Evolutionary conservation across 2,888 invertebrate species (phyloP).

Genomic region (Nephrotoma guestfalica): DNA sequence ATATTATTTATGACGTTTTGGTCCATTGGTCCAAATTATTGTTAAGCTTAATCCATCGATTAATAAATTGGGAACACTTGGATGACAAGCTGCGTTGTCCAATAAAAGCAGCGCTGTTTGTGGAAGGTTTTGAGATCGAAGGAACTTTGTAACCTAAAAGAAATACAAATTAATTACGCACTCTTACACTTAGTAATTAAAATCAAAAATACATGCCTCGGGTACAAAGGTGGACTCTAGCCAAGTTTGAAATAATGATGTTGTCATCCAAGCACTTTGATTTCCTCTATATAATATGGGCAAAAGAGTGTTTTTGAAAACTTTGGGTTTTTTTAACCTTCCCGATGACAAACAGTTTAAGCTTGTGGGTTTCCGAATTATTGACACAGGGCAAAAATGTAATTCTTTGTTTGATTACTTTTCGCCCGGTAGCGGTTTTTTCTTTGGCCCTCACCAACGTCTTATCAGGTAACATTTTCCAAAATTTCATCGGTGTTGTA

Average conservation of each 20-base stretch:
- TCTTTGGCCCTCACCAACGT: too few relatives aligned
- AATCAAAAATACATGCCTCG: slow-evolving; percentile 7
- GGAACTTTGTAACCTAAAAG: slow-evolving; percentile 4
- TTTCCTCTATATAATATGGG: slow-evolving; percentile 11
- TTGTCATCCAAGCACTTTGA: too few relatives aligned
- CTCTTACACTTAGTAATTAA: too few relatives aligned
- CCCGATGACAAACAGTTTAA: slow-evolving; percentile 13
- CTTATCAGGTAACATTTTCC: slow-evolving; percentile 11
- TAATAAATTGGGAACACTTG: not conserved
- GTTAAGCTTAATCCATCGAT: slow-evolving; percentile 8
- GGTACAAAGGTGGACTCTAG: slow-evolving; percentile 13
- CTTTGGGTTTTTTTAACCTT: slow-evolving; percentile 11
- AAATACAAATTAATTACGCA: not conserved
- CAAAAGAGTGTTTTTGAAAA: slow-evolving; percentile 10
- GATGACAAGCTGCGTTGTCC: slow-evolving; percentile 10
- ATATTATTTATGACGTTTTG: slow-evolving; percentile 10
- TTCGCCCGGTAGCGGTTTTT: slow-evolving; percentile 5
- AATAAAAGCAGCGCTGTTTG: slow-evolving; percentile 13
- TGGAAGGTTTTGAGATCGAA: slow-evolving; percentile 10
- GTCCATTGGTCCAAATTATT: slow-evolving; percentile 12
- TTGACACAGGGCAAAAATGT: slow-evolving; percentile 15
- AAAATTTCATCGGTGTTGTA: slow-evolving; percentile 12
- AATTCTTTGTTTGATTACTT: slow-evolving; percentile 11
- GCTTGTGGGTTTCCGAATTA: slow-evolving; percentile 14
- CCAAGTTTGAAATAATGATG: slow-evolving; percentile 13